Evolutionary conservation across 2,888 invertebrate genomes (phyloP).

Genomic region (Toxonevra muliebris): DNA sequence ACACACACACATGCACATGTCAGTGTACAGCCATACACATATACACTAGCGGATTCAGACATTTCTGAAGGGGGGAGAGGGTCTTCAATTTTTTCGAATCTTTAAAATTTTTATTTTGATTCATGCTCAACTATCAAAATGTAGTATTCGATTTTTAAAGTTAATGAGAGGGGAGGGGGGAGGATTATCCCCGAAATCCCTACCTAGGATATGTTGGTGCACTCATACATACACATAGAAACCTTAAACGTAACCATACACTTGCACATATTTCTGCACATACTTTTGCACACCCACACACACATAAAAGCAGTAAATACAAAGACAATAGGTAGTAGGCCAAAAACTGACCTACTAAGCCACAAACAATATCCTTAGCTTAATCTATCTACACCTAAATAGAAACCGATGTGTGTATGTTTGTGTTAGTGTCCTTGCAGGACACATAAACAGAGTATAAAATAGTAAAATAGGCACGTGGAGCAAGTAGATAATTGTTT

Average conservation of each 20-base stretch:
- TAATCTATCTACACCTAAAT: slow-evolving; percentile 6
- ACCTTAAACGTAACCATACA: not conserved
- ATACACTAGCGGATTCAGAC: not conserved
- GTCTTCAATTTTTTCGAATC: too few species aligned
- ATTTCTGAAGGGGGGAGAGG: too few species aligned
- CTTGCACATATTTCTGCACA: not conserved
- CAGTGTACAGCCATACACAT: not conserved
- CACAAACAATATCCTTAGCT: slow-evolving; percentile 18
- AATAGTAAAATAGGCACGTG: not conserved
- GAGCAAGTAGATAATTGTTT: not conserved
- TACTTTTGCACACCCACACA: not conserved
- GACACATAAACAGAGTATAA: not conserved
- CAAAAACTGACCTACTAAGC: slow-evolving; percentile 11
- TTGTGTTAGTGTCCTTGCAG: not conserved
- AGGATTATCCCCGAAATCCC: too few species aligned
- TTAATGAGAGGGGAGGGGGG: too few species aligned
- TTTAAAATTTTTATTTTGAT: too few species aligned
- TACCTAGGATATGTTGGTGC: too few species aligned
- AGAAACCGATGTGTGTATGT: not conserved
- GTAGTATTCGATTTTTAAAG: too few species aligned
- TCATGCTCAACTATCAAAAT: too few species aligned
- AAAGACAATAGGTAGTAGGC: not conserved
- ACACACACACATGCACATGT: slow-evolving; percentile 1
- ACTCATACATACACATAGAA: too few species aligned
- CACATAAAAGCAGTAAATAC: not conserved